These are phyloP conservation scores for Pocillopora meandrina DNA, from an alignment of 92 coral and sea anemone genomes.

Conservation along the genomic window DNA sequence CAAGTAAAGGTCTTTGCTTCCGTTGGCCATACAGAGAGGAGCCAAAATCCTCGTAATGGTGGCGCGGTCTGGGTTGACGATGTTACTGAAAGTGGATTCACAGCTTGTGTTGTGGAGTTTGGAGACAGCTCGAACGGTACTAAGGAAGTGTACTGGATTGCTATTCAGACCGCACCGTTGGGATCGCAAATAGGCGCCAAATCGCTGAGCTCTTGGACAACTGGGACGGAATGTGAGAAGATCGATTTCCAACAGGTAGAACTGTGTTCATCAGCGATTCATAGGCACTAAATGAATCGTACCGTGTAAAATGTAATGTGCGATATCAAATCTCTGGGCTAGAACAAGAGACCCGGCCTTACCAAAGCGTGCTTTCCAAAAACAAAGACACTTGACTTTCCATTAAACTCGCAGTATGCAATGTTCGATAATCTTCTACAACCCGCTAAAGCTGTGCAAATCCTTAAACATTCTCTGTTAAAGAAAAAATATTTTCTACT, in stretches of 20 bases:
- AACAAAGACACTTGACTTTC: neutral
- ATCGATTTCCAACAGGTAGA: constrained; percentile 13
- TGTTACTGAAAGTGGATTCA: neutral
- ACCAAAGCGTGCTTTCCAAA: neutral
- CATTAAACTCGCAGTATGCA: neutral
- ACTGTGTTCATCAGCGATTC: neutral
- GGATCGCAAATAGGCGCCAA: neutral
- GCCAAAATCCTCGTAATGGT: constrained; percentile 14
- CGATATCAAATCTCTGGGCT: neutral
- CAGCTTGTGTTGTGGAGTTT: constrained; percentile 12
- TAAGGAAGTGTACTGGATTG: constrained; percentile 6
- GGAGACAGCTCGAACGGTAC: neutral
- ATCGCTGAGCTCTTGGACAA: constrained; percentile 16
- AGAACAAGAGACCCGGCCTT: too few relatives aligned
- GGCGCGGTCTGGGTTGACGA: constrained; percentile 39
- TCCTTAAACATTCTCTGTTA: too few relatives aligned
- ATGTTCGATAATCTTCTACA: neutral
- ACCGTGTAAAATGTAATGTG: neutral
- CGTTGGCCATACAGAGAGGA: neutral
- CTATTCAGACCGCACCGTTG: neutral
- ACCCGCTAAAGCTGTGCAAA: too few relatives aligned
- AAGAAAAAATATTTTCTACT: too few relatives aligned
- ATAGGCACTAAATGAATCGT: neutral
- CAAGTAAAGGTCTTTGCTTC: constrained; percentile 20
- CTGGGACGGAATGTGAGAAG: constrained; percentile 9